phyloP scores from a whole-genome alignment of 30 jellyfish, hydroid and myxozoan species.

The Sanderia malayensis region DNA sequence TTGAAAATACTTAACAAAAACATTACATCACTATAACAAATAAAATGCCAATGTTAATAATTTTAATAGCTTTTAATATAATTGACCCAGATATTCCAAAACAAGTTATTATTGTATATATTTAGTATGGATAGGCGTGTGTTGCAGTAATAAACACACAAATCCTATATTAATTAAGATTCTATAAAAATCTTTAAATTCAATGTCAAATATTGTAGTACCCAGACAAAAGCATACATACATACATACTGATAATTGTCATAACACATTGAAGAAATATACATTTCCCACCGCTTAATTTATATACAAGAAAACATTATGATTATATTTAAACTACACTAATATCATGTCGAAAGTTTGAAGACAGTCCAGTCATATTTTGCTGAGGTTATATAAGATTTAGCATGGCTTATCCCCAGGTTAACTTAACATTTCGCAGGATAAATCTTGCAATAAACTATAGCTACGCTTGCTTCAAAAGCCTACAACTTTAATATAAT shows the following conservation, averaged over 20 bases:
- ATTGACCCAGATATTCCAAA: slow-evolving; percentile 50
- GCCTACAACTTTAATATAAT: too few species aligned
- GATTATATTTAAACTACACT: too few species aligned
- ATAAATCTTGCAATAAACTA: too few species aligned
- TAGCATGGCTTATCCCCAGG: too few species aligned
- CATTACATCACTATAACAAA: slow-evolving; percentile 43
- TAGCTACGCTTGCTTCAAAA: too few species aligned
- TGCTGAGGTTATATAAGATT: too few species aligned
- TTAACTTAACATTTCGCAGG: too few species aligned
- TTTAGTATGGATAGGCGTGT: background rate
- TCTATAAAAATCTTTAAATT: slow-evolving; percentile 57
- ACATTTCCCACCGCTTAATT: slow-evolving; percentile 49
- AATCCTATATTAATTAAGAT: slow-evolving; percentile 33
- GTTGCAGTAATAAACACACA: background rate
- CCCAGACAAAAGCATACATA: slow-evolving; percentile 67
- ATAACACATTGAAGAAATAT: slow-evolving; percentile 66
- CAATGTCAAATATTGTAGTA: slow-evolving; percentile 67
- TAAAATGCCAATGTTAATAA: slow-evolving; percentile 44
- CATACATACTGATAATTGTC: slow-evolving; percentile 42
- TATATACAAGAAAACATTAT: too few species aligned
- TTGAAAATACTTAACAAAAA: slow-evolving; percentile 57
- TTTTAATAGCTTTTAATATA: slow-evolving; percentile 33
- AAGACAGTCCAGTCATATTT: too few species aligned
- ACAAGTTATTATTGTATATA: slow-evolving; percentile 43
- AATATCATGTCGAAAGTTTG: too few species aligned